These are phyloP conservation scores for Zeuzera pyrina DNA, from an alignment of 2,888 invertebrate species.

Conservation along the genomic window DNA sequence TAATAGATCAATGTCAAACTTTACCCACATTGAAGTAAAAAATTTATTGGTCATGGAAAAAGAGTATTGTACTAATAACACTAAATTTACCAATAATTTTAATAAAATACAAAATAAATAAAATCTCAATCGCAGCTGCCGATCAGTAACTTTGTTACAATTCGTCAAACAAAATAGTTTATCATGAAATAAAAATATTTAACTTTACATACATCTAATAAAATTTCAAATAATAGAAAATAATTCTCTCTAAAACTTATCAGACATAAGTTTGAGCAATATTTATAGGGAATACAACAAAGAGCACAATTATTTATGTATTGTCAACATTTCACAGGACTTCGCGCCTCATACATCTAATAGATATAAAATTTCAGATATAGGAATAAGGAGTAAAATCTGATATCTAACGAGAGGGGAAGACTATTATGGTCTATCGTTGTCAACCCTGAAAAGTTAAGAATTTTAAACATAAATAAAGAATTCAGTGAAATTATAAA, in stretches of 20 bases:
- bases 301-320: conserved; percentile 47
- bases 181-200: conserved; percentile 12
- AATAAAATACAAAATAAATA: not conserved
- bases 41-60: conserved; percentile 23
- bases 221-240: conserved; percentile 19
- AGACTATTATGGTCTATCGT: conserved; percentile 68
- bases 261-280: conserved; percentile 57
- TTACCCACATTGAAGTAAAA: too few species aligned
- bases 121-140: conserved; percentile 1
- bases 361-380: conserved; percentile 64
- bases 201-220: conserved; percentile 18
- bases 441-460: conserved; percentile 49
- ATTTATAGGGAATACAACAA: conserved; percentile 55
- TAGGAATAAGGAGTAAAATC: conserved; percentile 64
- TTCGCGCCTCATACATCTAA: conserved; percentile 40
- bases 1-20: too few species aligned
- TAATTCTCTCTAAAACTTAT: conserved; percentile 32
- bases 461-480: too few species aligned
- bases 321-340: conserved; percentile 67
- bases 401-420: conserved; percentile 65
- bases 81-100: not conserved
- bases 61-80: conserved; percentile 7
- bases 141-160: not conserved
- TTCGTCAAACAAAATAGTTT: conserved; percentile 5
- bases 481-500: too few species aligned